phyloP scores from a whole-genome alignment of 35 echinoderm and acorn worm genomes.

The Hemicentrotus pulcherrimus region DNA sequence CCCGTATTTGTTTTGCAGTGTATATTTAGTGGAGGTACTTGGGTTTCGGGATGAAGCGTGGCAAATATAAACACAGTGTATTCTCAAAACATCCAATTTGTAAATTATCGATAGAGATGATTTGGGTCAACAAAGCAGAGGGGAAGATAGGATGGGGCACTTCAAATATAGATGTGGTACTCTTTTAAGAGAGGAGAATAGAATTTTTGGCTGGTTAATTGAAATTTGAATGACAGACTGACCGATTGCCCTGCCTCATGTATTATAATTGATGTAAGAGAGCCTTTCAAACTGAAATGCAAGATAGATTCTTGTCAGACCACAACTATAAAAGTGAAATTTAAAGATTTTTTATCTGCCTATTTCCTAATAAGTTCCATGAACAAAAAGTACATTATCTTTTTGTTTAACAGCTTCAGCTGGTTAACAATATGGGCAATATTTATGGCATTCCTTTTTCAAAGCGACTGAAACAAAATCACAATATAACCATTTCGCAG shows the following conservation, averaged over 20 bases:
- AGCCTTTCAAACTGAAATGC: too few species aligned
- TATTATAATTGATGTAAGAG: background rate
- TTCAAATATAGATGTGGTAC: background rate
- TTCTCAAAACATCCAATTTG: slow-evolving; percentile 13
- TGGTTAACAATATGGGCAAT: too few species aligned
- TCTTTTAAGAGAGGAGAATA: background rate
- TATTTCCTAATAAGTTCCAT: too few species aligned
- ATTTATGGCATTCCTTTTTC: too few species aligned
- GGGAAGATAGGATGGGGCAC: background rate
- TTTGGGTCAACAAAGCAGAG: background rate
- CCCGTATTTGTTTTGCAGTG: slow-evolving; percentile 28
- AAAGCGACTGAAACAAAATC: too few species aligned
- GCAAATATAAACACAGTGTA: background rate
- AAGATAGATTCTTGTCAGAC: too few species aligned
- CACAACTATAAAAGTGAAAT: too few species aligned
- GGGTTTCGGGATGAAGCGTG: background rate
- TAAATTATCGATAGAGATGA: background rate
- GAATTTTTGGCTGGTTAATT: background rate
- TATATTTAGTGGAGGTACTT: slow-evolving; percentile 15
- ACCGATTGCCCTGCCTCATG: background rate
- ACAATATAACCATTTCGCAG: too few species aligned
- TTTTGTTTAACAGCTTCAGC: too few species aligned
- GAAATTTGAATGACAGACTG: background rate
- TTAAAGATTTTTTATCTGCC: too few species aligned
- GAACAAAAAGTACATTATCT: too few species aligned